Percentiles rank a stretch among this genome's conserved stretches.
phyloP scores from a whole-genome alignment of 92 coral and sea anemone genomes.

The Bergia puertoricense region DNA sequence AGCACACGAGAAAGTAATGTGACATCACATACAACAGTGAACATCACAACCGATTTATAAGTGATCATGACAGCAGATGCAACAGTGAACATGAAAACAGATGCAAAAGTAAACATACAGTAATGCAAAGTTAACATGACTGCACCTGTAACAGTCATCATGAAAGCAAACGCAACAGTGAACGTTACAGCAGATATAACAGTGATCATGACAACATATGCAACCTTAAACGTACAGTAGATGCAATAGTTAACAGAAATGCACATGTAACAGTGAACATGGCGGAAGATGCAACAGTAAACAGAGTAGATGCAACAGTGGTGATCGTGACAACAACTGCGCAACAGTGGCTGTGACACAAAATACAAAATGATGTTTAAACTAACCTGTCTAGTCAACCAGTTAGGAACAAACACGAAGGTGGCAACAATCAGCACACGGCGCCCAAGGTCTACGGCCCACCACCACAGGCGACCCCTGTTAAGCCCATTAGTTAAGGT shows the following conservation, averaged over 20 bases:
- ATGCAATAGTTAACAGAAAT: no score
- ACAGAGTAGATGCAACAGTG: not conserved
- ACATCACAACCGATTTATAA: no score
- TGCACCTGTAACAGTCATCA: no score
- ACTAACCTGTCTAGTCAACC: constrained; percentile 84
- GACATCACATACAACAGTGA: no score
- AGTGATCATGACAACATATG: not conserved
- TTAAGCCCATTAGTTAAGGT: constrained; percentile 86
- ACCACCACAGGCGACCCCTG: constrained; percentile 88
- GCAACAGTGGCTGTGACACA: not conserved
- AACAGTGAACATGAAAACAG: not conserved
- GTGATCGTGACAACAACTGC: not conserved
- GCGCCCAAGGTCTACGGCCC: constrained; percentile 89
- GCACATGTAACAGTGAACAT: not conserved
- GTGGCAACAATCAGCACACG: constrained; percentile 82
- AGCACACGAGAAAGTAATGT: no score
- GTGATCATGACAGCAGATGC: not conserved
- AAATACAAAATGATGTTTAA: not conserved
- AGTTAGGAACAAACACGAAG: constrained; percentile 71
- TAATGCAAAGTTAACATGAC: no score
- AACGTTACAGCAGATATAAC: no score
- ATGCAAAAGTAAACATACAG: no score
- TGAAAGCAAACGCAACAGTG: no score
- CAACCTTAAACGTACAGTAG: not conserved
- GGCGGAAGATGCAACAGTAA: not conserved